Evolutionary conservation across 2,113 vertebrate genomes (phyloP).

Genomic region (Turdus rufiventris): DNA sequence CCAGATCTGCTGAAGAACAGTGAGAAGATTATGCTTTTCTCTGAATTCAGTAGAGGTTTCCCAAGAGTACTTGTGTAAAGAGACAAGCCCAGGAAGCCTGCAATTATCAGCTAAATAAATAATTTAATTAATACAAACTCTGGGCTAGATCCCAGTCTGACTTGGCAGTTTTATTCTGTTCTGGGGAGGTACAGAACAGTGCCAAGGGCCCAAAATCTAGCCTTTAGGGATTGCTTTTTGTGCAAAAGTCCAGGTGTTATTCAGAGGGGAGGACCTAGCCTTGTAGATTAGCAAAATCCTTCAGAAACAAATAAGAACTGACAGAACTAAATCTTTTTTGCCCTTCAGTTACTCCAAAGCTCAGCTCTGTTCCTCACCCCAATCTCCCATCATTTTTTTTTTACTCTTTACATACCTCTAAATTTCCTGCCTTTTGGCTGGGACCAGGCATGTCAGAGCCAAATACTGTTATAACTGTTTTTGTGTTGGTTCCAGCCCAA

Average conservation of each 20-base stretch:
- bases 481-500: constrained; percentile 53
- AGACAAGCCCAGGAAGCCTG: background rate
- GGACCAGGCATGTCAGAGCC: background rate
- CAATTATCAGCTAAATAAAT: constrained; percentile 48
- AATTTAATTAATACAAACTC: constrained; percentile 39
- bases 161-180: constrained; percentile 21
- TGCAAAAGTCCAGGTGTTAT: background rate
- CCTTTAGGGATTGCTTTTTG: background rate
- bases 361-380: background rate
- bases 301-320: constrained; percentile 25
- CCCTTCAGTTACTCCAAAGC: background rate
- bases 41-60: constrained; percentile 1
- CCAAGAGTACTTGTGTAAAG: background rate
- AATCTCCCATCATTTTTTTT: background rate
- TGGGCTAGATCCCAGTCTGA: background rate
- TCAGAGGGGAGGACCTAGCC: background rate
- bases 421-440: constrained; percentile 53
- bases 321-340: background rate
- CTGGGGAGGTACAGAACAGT: background rate
- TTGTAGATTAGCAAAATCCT: background rate
- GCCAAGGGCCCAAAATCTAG: background rate
- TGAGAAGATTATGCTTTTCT: background rate
- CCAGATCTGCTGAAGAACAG: background rate
- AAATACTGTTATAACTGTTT: constrained; percentile 43
- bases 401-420: constrained; percentile 42